These are phyloP conservation scores for Cosmia trapezina DNA, from an alignment of 2,888 invertebrate species.

Conservation along the genomic window DNA sequence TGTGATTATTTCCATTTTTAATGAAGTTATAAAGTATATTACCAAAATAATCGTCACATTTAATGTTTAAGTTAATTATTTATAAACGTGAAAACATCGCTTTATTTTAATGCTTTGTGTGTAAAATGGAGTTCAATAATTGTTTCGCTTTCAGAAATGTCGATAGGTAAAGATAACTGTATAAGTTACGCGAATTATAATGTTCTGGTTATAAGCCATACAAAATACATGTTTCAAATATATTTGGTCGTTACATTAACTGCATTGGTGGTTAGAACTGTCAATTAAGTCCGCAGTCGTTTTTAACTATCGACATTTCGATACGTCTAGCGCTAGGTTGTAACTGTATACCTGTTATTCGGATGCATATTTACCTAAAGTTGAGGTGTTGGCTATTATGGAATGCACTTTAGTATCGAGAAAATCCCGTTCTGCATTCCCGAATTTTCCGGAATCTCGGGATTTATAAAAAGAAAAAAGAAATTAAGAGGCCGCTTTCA, in stretches of 20 bases:
- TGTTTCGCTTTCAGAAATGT: constrained; percentile 41
- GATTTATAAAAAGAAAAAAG: no score
- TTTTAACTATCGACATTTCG: constrained; percentile 50
- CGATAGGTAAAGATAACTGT: constrained; percentile 44
- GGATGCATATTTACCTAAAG: no score
- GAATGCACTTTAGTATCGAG: no score
- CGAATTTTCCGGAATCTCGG: no score
- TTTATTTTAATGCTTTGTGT: constrained; percentile 64
- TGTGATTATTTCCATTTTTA: constrained; percentile 65
- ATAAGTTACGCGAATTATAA: constrained; percentile 24
- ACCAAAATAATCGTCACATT: constrained; percentile 71
- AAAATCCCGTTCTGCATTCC: no score
- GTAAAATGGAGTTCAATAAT: constrained; percentile 54
- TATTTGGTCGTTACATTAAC: constrained; percentile 26
- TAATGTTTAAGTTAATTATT: constrained; percentile 67
- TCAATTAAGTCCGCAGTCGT: constrained; percentile 45
- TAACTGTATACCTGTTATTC: not conserved
- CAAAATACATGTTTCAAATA: constrained; percentile 27
- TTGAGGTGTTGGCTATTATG: no score
- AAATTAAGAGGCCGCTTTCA: no score
- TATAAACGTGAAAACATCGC: constrained; percentile 58
- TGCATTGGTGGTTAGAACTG: constrained; percentile 21
- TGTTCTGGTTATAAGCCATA: constrained; percentile 45
- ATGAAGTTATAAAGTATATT: constrained; percentile 64
- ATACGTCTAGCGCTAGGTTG: constrained; percentile 21